Percentiles rank a stretch among this genome's conserved stretches.
Evolutionary conservation across 2,888 invertebrate species (phyloP).

Genomic region (Drosophila sordidula): DNA sequence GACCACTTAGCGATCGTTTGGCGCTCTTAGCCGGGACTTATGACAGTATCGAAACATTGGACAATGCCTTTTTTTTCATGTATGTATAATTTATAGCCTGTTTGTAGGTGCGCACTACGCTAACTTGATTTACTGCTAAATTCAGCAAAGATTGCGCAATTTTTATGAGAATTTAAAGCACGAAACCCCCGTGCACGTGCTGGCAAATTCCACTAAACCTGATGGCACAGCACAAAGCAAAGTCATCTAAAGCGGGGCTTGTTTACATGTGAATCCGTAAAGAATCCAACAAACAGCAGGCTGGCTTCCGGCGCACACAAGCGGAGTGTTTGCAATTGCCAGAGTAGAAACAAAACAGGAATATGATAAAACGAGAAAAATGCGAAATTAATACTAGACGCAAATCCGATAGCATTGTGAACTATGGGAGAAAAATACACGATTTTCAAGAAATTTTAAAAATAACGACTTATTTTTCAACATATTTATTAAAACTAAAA

Average conservation of each 20-base stretch:
- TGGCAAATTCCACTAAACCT: conserved; percentile 3
- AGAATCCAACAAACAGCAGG: conserved; percentile 24
- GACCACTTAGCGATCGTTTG: conserved; percentile 30
- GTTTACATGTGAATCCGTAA: conserved; percentile 47
- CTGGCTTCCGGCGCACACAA: conserved; percentile 21
- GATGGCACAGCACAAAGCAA: conserved; percentile 6
- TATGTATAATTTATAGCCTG: conserved; percentile 51
- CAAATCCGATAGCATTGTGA: conserved; percentile 18
- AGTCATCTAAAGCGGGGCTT: conserved; percentile 12
- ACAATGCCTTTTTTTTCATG: conserved; percentile 6
- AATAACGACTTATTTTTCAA: no score
- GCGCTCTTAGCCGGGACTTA: conserved; percentile 22
- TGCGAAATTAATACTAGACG: conserved; percentile 21
- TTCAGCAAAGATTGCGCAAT: conserved; percentile 34
- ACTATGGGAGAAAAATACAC: not conserved
- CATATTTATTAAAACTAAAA: no score
- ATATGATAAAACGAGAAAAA: conserved; percentile 14
- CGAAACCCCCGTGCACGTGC: conserved; percentile 2
- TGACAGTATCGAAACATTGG: conserved; percentile 46
- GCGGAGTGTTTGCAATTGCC: conserved; percentile 3
- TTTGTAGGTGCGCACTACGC: conserved; percentile 16
- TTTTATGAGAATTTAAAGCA: conserved; percentile 32
- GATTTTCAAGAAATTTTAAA: no score
- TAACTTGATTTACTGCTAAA: conserved; percentile 52
- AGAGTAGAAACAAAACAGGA: conserved; percentile 7